phyloP scores from a whole-genome alignment of 2,888 invertebrate species.

The Apamea anceps region DNA sequence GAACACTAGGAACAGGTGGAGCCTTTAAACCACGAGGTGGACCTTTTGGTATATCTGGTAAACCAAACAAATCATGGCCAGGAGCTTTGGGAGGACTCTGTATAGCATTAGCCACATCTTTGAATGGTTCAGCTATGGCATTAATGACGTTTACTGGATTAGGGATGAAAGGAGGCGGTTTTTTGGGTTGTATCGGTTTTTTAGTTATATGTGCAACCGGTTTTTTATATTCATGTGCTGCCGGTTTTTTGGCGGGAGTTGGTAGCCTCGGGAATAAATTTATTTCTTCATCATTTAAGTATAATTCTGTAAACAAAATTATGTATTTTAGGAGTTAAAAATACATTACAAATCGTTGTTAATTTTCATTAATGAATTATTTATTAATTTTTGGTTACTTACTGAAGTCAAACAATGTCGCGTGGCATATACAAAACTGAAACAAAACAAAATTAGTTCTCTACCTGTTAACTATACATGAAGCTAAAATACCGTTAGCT shows the following conservation, averaged over 20 bases:
- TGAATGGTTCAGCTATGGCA: background rate
- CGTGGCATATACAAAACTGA: conserved; percentile 27
- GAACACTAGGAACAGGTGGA: background rate
- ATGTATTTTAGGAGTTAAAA: background rate
- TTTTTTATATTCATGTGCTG: background rate
- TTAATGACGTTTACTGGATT: background rate
- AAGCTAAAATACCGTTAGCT: background rate
- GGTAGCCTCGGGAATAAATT: background rate
- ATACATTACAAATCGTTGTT: no score
- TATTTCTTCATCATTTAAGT: background rate
- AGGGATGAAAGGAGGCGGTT: background rate
- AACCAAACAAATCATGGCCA: background rate
- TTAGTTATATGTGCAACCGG: background rate
- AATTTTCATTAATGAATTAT: background rate
- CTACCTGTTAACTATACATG: background rate
- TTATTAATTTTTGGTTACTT: background rate
- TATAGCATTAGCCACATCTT: background rate
- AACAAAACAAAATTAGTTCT: conserved; percentile 10
- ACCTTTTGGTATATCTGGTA: background rate
- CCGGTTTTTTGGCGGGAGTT: background rate
- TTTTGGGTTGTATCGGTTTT: background rate
- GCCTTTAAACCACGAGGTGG: background rate
- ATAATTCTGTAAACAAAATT: background rate
- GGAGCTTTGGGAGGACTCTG: background rate
- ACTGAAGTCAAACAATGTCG: background rate